Evolutionary conservation across 2,888 invertebrate species (phyloP), one percentile per base, ranked within the genome.

Genomic region (Caenorhabditis sp.): DNA sequence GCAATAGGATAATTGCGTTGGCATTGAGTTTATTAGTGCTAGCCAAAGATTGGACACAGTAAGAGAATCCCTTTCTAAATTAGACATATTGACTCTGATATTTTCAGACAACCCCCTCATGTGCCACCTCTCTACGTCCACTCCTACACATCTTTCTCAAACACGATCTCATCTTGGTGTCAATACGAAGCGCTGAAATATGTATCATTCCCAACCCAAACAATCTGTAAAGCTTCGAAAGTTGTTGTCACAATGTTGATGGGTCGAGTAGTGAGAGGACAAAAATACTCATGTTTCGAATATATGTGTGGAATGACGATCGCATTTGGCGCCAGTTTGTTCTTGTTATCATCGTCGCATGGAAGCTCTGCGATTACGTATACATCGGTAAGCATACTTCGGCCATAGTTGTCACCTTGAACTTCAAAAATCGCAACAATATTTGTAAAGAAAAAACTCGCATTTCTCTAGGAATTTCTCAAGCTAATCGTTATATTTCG

Each of bases 101-200:
- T 53, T 23, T 3, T 8, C 56, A 87, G 86, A 36, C 92, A 92
- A 70, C 91, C 92, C 0, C 90, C 92, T 20, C 93, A 93, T 85
- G 91, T 92, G 26, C 93, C 94, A 63, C 97, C 99, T 0, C 90
- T 96, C 14, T 96, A 95, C 89, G 94, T 95, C 90, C 97, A 96
- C 89, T 93, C 93, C 0, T 97, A 93, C 90, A 95, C 96, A 87
- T 95, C 97, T 3, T 92, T 99, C 85, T 95, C 96, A 20, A 99
- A 99, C 89, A 94, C 97, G 78, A 92, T 99, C 91, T 96, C 96
- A 88, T 95, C 96, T 59, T 99, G 97, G 97, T 97, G 95, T 89
- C 99, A 99, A 89, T 99, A 99, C 88, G 99, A 99, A 90, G 97
- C 97, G 25, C 91, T 99, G 57, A 97, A 97, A 89, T 99, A 93